Base-by-base conservation (phyloP, 2,888 invertebrate genomes). In the Syrphus vitripennis region DNA sequence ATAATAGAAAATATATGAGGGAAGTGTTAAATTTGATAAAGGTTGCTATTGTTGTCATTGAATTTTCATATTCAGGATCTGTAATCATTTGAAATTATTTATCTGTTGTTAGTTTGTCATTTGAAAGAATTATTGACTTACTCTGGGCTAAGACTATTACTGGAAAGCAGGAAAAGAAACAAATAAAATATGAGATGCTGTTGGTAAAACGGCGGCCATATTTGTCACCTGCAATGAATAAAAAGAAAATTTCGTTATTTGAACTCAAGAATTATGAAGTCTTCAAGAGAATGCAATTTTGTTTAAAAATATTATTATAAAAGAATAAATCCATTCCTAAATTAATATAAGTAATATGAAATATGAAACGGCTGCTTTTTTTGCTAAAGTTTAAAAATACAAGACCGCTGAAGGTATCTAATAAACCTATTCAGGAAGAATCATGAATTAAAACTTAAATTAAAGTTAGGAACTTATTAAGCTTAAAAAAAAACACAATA, bases 1-100 rank as follows among this genome's bases (percentile, higher is more conserved):
- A 94, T 29, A 94, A 93, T 19, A 94, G 93, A 88, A 94, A 94
- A 90, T 94, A 95, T 6, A 94, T 93, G 26, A 94, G 89, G 4
- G 94, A 94, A 72, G 94, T 92, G 26, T 93, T 92, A 87, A 94
- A 92, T 90, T 94, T 94, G 77, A 93, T 93, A 31, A 93, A 90
- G 31, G 94, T 91, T 10, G 93, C 91, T 59, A 94, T 88, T 16
- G 90, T 88, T 75, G 92, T 92, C 91, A 81, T 65, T 7, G 31
- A 45, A 31, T 65, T 7, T 45, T 65, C 19, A 21, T 65, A 65
- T 14, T 65, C 16, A 9, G 67, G 10, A 50, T 50, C 48, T 57
- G 12, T 4, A 40, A 63, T 14, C 10, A 57, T 45, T 45, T 4
- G 0, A 24, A 24, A 21, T 3, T 1, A 42, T 4, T 1, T n/a